Evolutionary conservation across 2,888 invertebrate species (phyloP).

Genomic region (Rapana venosa): DNA sequence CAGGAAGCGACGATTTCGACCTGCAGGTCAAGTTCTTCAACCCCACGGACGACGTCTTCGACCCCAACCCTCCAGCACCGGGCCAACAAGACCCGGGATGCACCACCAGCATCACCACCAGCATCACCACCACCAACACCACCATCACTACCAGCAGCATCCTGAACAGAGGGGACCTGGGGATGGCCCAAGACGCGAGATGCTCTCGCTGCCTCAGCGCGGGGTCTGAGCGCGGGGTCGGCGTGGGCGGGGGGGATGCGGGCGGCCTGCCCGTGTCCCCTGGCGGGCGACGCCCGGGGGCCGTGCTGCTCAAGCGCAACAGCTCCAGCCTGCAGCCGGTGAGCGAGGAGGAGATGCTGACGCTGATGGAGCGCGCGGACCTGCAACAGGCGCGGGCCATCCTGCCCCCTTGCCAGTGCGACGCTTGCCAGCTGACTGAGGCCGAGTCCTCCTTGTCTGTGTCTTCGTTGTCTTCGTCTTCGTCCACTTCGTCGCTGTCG

Average conservation of each 20-base stretch:
- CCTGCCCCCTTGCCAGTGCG: constrained; percentile 51
- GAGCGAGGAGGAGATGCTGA: constrained; percentile 52
- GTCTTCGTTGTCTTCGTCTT: background rate
- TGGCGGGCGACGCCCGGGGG: background rate
- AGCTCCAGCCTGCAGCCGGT: constrained; percentile 46
- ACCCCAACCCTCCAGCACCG: background rate
- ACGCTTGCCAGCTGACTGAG: constrained; percentile 46
- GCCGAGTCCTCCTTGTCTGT: constrained; percentile 1
- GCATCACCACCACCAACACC: background rate
- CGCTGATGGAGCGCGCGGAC: constrained; percentile 48
- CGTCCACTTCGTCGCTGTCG: background rate
- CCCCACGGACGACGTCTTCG: constrained; percentile 33
- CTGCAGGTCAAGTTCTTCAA: constrained; percentile 26
- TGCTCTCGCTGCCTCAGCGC: background rate
- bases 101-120: background rate
- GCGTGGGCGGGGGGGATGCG: background rate
- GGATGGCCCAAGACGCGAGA: background rate
- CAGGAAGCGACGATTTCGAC: background rate
- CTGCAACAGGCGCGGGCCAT: constrained; percentile 40
- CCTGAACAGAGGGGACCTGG: background rate
- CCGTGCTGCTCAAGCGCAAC: constrained; percentile 34
- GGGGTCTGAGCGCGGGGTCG: background rate
- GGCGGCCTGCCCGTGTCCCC: background rate
- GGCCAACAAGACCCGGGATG: too few relatives aligned
- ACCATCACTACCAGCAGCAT: background rate